A percentile compares a stretch with the other conserved stretches of the same genome.
Conservation (phyloP, 2,113 vertebrate species). For the Tinamus guttatus region DNA sequence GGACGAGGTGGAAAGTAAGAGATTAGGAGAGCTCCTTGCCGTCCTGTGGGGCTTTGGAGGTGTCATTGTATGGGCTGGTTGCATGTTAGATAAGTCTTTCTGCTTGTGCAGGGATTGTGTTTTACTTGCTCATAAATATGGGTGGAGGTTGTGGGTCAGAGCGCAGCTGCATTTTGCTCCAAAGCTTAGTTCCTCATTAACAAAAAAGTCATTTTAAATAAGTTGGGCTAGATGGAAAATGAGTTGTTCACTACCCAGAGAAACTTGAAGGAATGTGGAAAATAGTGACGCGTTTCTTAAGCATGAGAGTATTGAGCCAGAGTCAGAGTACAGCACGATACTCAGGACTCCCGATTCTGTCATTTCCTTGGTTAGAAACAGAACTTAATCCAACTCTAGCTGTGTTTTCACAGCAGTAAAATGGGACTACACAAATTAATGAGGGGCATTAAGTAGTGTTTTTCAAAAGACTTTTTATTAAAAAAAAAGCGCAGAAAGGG, state of each 20-base stretch:
- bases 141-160: slow-evolving; percentile 26
- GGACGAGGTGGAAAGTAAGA: neutral
- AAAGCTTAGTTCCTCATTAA: slow-evolving; percentile 38
- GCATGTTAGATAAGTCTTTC: neutral
- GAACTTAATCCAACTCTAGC: neutral
- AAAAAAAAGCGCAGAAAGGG: neutral
- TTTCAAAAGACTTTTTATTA: neutral
- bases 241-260: slow-evolving; percentile 2
- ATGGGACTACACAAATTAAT: slow-evolving; percentile 10
- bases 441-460: neutral
- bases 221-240: slow-evolving; percentile 25
- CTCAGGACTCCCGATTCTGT: slow-evolving; percentile 3
- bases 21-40: neutral
- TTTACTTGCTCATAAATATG: slow-evolving; percentile 40
- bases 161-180: slow-evolving; percentile 45
- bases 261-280: slow-evolving; percentile 7
- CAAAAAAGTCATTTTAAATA: slow-evolving; percentile 41
- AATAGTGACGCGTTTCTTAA: slow-evolving; percentile 11
- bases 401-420: slow-evolving; percentile 53
- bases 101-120: neutral
- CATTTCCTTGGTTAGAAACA: slow-evolving; percentile 42
- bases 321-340: neutral
- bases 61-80: neutral
- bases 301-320: neutral
- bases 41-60: neutral